Conservation (phyloP, 2,888 invertebrate species). For the Pollenia griseotomentosa region DNA sequence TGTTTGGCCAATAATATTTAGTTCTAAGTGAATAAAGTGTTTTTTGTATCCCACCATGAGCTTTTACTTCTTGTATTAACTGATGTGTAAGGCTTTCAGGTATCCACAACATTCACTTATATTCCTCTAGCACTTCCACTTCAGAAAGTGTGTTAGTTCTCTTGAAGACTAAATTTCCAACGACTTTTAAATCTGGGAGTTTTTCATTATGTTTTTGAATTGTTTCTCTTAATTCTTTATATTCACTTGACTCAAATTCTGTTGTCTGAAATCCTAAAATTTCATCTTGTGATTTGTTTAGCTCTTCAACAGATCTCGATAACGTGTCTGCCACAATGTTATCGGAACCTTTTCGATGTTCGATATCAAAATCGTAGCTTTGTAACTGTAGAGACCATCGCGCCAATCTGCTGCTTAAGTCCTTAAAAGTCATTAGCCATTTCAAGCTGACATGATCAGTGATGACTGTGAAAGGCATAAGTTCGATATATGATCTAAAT, state of each 20-base stretch:
- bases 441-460: slow-evolving; percentile 5
- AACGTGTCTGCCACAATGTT: slow-evolving; percentile 17
- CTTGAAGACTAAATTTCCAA: not conserved
- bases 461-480: not conserved
- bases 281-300: not conserved
- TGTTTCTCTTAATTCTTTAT: slow-evolving; percentile 3
- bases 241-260: slow-evolving; percentile 20
- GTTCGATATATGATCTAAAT: not conserved
- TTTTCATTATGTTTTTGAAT: not conserved
- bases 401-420: slow-evolving; percentile 40
- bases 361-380: slow-evolving; percentile 29
- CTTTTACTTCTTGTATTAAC: not conserved
- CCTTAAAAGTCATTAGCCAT: slow-evolving; percentile 68
- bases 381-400: slow-evolving; percentile 5
- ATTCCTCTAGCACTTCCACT: not conserved
- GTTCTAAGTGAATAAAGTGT: too few relatives aligned
- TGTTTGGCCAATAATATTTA: not conserved
- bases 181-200: not conserved
- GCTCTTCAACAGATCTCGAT: not conserved
- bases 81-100: not conserved
- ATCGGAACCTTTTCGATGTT: slow-evolving; percentile 20
- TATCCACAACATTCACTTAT: not conserved
- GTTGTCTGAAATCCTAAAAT: slow-evolving; percentile 22
- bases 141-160: not conserved
- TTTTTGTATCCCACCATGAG: too few relatives aligned